Base-by-base conservation (phyloP, 1,140 invertebrate genomes). In the Philotrypesis tridentata region DNA sequence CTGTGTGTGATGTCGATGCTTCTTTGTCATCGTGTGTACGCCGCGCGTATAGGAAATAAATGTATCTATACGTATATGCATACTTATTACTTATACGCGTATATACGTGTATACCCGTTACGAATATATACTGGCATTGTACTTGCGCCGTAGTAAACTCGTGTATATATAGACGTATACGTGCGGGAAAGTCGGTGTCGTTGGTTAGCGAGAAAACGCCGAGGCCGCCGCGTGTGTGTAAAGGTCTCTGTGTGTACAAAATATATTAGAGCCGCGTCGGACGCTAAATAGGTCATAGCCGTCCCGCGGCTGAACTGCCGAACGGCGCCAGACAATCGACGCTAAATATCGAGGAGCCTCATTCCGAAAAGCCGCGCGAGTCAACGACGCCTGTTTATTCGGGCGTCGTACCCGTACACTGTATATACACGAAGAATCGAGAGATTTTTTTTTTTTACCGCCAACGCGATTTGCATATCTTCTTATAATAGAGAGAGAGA, bases 251-350 rank as follows among this genome's bases (percentile, higher is more conserved):
- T 6, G 21, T 65, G 68, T 71, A 70, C n/a, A 61, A 55, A 33
- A 73, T 43, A 65, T 61, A 80, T 29, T n/a, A 65, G 37, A 80
- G 71, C 11, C 55, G 33, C 77, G 43, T 79, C 29, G 43, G 71
- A 74, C 71, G 21, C 1, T 74, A 80, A 80, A 80, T 80, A 68
- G 71, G 71, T 74, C 71, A 67, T 67, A 74, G 60, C 37, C 74
- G 71, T 33, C 70, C 72, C 3, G 71, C n/a, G n/a, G n/a, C 27
- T 63, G 63, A 80, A 80, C 37, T 80, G 70, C 37, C 60, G 29
- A 80, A 80, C 37, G 71, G 37, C 61, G 71, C 71, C 37, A 74
- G 33, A 80, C 60, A 73, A 73, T 74, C 61, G 60, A 80, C 78
- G 9, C 14, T 79, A 70, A 71, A 33, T n/a, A 79, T 71, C 65